Percentiles rank a stretch among this genome's conserved stretches.
Evolutionary conservation across 1,140 invertebrate genomes (phyloP).

Genomic region (Drosophila miranda): DNA sequence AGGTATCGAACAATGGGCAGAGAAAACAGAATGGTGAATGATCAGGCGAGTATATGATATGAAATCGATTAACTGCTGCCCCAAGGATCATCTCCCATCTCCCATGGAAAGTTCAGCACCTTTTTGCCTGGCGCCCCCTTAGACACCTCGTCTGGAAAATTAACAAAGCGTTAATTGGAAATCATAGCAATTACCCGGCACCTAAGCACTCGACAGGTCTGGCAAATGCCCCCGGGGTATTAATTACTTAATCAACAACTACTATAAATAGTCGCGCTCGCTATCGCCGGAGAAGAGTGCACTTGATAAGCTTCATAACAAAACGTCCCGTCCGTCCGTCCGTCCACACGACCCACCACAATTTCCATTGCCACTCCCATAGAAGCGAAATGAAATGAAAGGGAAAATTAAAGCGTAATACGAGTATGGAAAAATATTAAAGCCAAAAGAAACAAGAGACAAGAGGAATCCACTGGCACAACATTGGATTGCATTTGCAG

Average conservation of each 20-base stretch:
- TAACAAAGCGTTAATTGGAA: conserved; percentile 34
- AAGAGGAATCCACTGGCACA: no score
- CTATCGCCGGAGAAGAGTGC: conserved; percentile 1
- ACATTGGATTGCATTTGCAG: no score
- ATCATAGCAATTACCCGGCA: conserved; percentile 40
- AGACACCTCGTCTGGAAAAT: not conserved
- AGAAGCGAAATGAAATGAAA: no score
- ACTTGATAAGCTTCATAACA: conserved; percentile 36
- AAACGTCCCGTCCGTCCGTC: not conserved
- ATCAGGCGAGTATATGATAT: conserved; percentile 27
- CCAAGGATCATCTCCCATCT: conserved; percentile 15
- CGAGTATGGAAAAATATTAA: no score
- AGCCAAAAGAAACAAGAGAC: no score
- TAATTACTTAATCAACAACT: conserved; percentile 50
- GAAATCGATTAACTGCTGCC: conserved; percentile 17
- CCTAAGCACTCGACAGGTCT: conserved; percentile 22
- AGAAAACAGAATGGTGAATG: not conserved
- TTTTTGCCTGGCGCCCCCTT: not conserved
- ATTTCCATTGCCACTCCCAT: not conserved
- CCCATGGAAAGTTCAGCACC: not conserved
- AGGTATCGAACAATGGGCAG: conserved; percentile 22
- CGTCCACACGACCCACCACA: not conserved
- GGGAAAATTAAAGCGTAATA: no score
- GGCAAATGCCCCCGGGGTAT: conserved; percentile 27
- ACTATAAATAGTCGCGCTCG: conserved; percentile 38